Base-by-base conservation (phyloP, 2,797 vertebrate species). In the Spondyliosoma cantharus region DNA sequence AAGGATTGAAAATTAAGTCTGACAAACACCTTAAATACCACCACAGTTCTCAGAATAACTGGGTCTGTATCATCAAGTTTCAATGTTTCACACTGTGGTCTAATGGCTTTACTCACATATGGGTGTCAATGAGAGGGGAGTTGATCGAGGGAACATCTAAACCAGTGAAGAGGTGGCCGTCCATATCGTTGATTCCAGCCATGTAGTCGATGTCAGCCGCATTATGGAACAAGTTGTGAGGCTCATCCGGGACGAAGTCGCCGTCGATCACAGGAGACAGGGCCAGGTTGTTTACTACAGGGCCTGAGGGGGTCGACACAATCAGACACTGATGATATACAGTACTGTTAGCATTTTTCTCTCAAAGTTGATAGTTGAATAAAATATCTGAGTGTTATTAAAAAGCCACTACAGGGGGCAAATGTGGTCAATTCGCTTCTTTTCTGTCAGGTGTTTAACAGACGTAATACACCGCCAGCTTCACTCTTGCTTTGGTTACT, bases 171-270 rank as follows among this genome's bases (percentile, higher is more conserved):
- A 98, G 0, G 82, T 99, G 97, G 14, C 96, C 97, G 0, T 99
- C 98, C 97, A 99, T 99, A 93, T 97, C 5, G 1, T 99, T 99
- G 84, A 92, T 71, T 32, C 98, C 97, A 0, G 85, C 94, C 0
- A 99, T 64, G 90, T 97, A 97, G 90, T 98, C 97, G 0, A 98
- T 87, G 22, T 96, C 94, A 0, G 97, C 97, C 0, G 96, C 59
- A 0, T 98, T 98, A 86, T 89, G 83, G 46, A 96, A 99, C 70
- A 99, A 94, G 0, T 95, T 95, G 17, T 84, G 5, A 1, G 97
- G 97, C 0, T 90, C 29, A 3, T 95, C 95, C 0, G 97, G 97
- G 52, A 99, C 71, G 92, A 99, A 98, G 86, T 99, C 97, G 0
- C 97, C 97, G 0, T 99, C 97, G 0, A 99, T 0, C 0, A 97